Conservation (phyloP, 2,797 vertebrate genomes). For the Coracias cyanogaster region DNA sequence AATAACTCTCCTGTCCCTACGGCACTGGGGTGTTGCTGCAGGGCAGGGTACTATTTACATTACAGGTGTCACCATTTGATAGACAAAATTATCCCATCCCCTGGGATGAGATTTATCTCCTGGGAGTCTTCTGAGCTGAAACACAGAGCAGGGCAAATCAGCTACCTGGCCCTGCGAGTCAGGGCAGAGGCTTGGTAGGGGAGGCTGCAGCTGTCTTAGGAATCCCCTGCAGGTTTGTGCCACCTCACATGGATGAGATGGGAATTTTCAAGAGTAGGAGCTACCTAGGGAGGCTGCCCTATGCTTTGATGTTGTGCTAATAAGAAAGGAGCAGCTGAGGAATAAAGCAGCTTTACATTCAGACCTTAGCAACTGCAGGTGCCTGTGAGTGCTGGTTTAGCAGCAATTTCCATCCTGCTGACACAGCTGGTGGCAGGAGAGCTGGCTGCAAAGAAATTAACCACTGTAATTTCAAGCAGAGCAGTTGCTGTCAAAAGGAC, state of each 20-base stretch:
- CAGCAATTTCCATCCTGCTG: neutral
- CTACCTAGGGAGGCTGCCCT: neutral
- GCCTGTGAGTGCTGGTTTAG: neutral
- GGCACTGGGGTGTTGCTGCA: rapidly evolving
- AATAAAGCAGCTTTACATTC: neutral
- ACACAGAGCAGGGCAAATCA: neutral
- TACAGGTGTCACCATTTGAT: neutral
- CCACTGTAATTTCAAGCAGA: neutral
- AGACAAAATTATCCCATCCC: neutral
- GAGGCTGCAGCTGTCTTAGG: neutral
- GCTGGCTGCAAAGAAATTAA: neutral
- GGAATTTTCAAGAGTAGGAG: neutral
- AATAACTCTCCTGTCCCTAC: neutral
- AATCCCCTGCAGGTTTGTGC: neutral
- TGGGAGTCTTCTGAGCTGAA: neutral
- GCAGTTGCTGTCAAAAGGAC: neutral
- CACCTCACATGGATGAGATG: rapidly evolving
- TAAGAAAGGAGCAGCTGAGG: neutral
- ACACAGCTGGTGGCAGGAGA: neutral
- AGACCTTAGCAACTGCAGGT: neutral
- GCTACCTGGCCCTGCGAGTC: rapidly evolving
- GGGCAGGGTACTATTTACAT: neutral
- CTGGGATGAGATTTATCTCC: neutral
- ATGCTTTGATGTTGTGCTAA: neutral
- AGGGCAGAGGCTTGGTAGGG: neutral